Evolutionary conservation across 2,888 invertebrate genomes (phyloP).

Genomic region (Tholera decimalis): DNA sequence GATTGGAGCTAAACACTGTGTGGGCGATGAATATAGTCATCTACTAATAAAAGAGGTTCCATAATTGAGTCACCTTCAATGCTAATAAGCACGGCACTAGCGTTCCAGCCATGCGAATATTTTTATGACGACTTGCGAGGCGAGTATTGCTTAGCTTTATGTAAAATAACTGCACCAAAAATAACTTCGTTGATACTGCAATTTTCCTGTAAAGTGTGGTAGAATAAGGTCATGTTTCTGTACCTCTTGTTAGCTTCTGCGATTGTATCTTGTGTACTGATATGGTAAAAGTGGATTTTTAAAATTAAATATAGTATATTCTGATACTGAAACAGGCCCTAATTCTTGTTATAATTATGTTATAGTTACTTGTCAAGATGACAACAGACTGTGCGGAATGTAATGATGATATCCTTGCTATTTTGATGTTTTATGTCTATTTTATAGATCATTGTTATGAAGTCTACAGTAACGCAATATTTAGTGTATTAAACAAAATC

Average conservation of each 20-base stretch:
- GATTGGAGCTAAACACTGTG: conserved; percentile 71
- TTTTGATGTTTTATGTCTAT: background rate
- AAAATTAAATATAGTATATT: background rate
- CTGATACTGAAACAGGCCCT: conserved; percentile 7
- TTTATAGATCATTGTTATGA: background rate
- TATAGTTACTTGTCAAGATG: background rate
- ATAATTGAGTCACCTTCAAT: conserved; percentile 80
- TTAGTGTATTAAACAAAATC: background rate
- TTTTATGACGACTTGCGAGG: conserved; percentile 66
- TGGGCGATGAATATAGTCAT: conserved; percentile 82
- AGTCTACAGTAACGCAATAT: background rate
- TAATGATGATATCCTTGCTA: background rate
- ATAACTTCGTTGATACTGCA: background rate
- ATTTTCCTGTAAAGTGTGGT: background rate
- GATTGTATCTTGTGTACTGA: background rate
- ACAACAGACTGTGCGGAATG: conserved; percentile 6
- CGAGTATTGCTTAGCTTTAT: conserved; percentile 58
- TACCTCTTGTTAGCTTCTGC: too few relatives aligned
- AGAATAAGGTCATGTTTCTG: background rate
- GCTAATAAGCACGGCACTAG: conserved; percentile 70
- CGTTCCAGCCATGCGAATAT: conserved; percentile 59
- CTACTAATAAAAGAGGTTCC: conserved; percentile 80
- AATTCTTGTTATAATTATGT: background rate
- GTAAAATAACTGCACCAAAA: conserved; percentile 2
- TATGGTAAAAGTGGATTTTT: too few relatives aligned